phyloP scores from a whole-genome alignment of 1,140 invertebrate species.

The Eufriesea mexicana region DNA sequence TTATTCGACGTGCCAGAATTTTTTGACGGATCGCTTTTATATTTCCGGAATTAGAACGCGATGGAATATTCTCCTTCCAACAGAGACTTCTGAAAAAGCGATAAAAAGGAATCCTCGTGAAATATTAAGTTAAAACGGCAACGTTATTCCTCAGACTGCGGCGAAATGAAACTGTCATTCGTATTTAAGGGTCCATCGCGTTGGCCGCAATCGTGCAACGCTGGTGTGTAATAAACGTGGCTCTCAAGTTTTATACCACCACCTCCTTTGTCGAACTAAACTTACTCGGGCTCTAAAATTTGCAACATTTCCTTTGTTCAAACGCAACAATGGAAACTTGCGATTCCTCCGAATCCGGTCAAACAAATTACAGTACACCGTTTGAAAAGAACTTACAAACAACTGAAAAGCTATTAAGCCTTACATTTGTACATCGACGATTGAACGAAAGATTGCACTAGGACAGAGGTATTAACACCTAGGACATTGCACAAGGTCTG shows the following conservation, averaged over 20 bases:
- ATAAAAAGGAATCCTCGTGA: not conserved
- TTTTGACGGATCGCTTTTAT: not conserved
- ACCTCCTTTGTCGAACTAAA: not conserved
- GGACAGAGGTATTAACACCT: too few species aligned
- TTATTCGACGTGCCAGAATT: not conserved
- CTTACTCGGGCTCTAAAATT: not conserved
- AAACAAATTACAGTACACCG: too few species aligned
- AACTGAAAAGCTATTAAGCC: too few species aligned
- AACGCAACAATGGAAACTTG: too few species aligned
- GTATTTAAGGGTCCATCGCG: slow-evolving; percentile 26
- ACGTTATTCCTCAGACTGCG: not conserved
- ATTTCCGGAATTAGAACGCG: not conserved
- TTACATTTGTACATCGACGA: too few species aligned
- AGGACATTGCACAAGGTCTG: too few species aligned
- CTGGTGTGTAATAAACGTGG: slow-evolving; percentile 24
- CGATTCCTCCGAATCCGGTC: too few species aligned
- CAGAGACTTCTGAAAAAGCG: not conserved
- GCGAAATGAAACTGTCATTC: slow-evolving; percentile 14
- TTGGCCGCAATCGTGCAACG: not conserved
- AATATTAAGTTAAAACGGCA: slow-evolving; percentile 10
- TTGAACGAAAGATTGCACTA: too few species aligned
- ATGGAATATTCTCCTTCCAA: not conserved
- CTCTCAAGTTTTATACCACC: not conserved
- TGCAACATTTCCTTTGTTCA: not conserved
- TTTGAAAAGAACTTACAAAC: too few species aligned